Conservation (phyloP, 1,140 invertebrate species). For the Drosophila tsacasi region DNA sequence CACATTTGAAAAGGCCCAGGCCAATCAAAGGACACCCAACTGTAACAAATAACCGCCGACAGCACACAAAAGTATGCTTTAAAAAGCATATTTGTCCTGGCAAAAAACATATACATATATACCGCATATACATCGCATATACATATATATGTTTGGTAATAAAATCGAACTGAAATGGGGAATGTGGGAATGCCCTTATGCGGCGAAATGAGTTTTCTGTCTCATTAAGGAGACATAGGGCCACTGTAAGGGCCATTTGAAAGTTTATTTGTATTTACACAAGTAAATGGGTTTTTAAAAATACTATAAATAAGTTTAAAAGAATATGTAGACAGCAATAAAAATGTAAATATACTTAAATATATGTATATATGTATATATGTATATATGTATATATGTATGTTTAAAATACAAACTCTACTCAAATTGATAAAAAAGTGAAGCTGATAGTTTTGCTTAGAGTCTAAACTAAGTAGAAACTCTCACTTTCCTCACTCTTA, state of each 20-base stretch:
- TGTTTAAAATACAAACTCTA: no score
- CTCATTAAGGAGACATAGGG: background rate
- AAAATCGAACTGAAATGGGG: constrained; percentile 22
- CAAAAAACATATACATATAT: constrained; percentile 1
- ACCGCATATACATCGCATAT: background rate
- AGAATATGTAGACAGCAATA: no score
- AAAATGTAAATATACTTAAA: background rate
- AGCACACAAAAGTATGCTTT: constrained; percentile 61
- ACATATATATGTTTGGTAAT: constrained; percentile 15
- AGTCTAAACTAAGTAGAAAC: background rate
- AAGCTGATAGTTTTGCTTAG: no score
- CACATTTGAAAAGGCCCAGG: constrained; percentile 55
- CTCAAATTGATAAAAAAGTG: no score
- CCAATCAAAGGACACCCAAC: constrained; percentile 65
- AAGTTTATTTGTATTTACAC: background rate
- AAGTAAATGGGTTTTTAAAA: background rate
- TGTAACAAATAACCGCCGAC: constrained; percentile 61
- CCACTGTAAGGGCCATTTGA: constrained; percentile 1
- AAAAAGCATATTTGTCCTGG: constrained; percentile 52
- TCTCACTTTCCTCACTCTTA: background rate
- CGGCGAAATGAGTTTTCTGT: constrained; percentile 3
- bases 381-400: no score
- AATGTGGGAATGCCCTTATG: constrained; percentile 21
- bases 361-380: no score
- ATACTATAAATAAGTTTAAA: background rate